Conservation (phyloP, 2,888 invertebrate species). For the Dynastes tityus region DNA sequence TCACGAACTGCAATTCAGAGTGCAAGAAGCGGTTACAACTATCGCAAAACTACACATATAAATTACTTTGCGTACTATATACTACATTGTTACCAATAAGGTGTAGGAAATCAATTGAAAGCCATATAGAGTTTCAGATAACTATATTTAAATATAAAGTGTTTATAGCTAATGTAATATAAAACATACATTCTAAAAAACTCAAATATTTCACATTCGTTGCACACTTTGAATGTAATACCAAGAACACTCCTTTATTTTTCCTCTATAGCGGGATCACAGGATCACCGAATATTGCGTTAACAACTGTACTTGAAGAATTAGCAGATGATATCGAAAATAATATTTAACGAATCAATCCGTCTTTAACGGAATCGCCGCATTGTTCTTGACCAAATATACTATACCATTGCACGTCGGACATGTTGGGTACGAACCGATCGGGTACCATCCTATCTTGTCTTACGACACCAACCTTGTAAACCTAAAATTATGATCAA, state of each 20-base stretch:
- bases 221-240: slow-evolving; percentile 13
- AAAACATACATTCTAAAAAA: slow-evolving; percentile 37
- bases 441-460: slow-evolving; percentile 87
- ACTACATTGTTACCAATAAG: no score
- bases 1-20: no score
- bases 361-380: slow-evolving; percentile 82
- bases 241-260: slow-evolving; percentile 11
- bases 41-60: no score
- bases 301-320: slow-evolving; percentile 40
- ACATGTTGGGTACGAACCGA: slow-evolving; percentile 81
- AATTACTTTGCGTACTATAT: no score
- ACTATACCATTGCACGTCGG: slow-evolving; percentile 81
- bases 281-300: slow-evolving; percentile 37
- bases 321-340: slow-evolving; percentile 72
- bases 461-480: slow-evolving; percentile 88
- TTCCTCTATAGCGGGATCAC: slow-evolving; percentile 22
- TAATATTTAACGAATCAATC: slow-evolving; percentile 84
- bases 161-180: slow-evolving; percentile 24
- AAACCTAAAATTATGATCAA: slow-evolving; percentile 73
- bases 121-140: slow-evolving; percentile 7
- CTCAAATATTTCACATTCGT: slow-evolving; percentile 26
- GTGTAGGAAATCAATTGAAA: no score
- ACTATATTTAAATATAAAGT: slow-evolving; percentile 31
- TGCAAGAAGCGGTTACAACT: no score
- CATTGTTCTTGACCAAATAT: slow-evolving; percentile 83